Evolutionary conservation across 2,888 invertebrate species (phyloP), one percentile per base, ranked within the genome.

Genomic region (Yponomeuta sedellus): DNA sequence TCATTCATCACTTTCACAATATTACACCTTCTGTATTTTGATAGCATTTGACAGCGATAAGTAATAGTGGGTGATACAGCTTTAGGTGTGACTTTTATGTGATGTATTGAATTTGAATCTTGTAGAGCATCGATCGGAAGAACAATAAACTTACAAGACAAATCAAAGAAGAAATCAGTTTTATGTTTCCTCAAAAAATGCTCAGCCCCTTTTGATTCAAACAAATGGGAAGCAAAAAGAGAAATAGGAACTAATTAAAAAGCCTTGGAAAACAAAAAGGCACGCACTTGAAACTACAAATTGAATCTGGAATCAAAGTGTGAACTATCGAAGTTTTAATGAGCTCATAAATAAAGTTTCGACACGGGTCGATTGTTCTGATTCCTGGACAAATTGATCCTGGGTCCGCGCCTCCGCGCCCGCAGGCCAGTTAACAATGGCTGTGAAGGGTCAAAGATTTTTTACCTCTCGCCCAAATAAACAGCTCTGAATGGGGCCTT

Each of bases 291-390:
- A 52, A 52, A 52, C 12, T 52, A 52, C 44, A 52, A 52, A 52
- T 52, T 52, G 44, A 52, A 52, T 52, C 44, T 16, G 73, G 76
- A 78, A 76, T 76, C 69, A 10, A 20, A 52, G 72, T 77, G 78
- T 85, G 84, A 85, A 66, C 87, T 82, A 87, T 86, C 79, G 77
- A 86, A 79, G 79, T 82, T 86, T 86, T 89, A 90, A 88, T 89
- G 88, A 88, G 83, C 71, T 78, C 78, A 85, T 88, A 88, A 88
- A 89, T 87, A 85, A 84, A 79, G 12, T 73, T 77, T 71, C 77
- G 74, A 34, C 34, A 8, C 74, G 73, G 78, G 77, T 83, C 83
- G 85, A 86, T 87, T 85, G 82, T 83, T 65, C 77, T 82, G 19
- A 86, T 82, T 34, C 79, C 77, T 72, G 79, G 88, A 89, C 90